phyloP scores from a whole-genome alignment of 2,888 invertebrate species.

The Chymomyza caudatula region DNA sequence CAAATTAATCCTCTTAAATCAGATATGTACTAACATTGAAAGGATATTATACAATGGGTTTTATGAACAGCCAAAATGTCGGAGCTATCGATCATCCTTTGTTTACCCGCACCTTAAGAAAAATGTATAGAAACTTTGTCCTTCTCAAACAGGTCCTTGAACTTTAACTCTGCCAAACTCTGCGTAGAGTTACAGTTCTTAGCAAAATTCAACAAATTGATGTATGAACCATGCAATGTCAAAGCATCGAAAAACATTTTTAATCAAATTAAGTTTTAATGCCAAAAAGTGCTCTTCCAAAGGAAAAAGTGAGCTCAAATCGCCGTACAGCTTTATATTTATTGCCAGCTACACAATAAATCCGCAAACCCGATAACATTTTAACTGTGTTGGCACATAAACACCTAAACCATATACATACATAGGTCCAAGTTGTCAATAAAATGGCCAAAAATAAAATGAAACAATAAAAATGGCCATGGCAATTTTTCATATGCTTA shows the following conservation, averaged over 20 bases:
- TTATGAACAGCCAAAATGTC: too few relatives aligned
- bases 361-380: constrained; percentile 53
- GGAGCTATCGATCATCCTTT: too few relatives aligned
- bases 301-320: constrained; percentile 19
- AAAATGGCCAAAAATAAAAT: constrained; percentile 38
- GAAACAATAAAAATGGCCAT: constrained; percentile 47
- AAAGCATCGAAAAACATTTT: constrained; percentile 50
- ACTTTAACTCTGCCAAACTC: background rate
- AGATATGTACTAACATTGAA: too few relatives aligned
- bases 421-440: constrained; percentile 44
- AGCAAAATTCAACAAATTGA: constrained; percentile 45
- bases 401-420: constrained; percentile 58
- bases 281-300: constrained; percentile 24
- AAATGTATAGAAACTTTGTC: too few relatives aligned
- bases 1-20: too few relatives aligned
- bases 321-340: background rate
- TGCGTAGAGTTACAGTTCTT: background rate
- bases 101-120: too few relatives aligned
- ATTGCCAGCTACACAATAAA: constrained; percentile 28
- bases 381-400: constrained; percentile 45
- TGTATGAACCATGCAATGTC: constrained; percentile 46
- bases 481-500: constrained; percentile 37
- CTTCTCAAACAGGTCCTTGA: too few relatives aligned
- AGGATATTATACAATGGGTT: too few relatives aligned
- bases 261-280: constrained; percentile 42